phyloP scores from a whole-genome alignment of 2,113 vertebrate species.

The Centrocercus urophasianus region DNA sequence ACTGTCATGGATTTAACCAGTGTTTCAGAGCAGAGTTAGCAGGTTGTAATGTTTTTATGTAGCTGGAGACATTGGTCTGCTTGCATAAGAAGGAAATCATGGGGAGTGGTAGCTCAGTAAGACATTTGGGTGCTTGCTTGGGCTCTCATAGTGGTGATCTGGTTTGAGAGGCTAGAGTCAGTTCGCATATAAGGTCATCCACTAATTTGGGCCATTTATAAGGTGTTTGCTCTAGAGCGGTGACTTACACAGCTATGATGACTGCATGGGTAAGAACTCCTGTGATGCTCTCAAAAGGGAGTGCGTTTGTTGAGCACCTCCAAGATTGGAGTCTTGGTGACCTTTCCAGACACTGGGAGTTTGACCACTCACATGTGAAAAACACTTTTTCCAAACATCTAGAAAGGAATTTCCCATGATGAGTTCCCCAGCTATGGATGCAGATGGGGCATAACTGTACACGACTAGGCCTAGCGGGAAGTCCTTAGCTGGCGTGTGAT shows the following conservation, averaged over 20 bases:
- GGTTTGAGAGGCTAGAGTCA: not conserved
- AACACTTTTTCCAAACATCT: not conserved
- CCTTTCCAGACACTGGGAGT: not conserved
- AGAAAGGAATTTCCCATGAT: not conserved
- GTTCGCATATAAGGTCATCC: not conserved
- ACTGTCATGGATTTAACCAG: not conserved
- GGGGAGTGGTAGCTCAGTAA: not conserved
- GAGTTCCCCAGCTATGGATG: not conserved
- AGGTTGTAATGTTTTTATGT: not conserved
- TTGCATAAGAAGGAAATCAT: not conserved
- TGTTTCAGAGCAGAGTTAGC: not conserved
- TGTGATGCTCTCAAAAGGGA: not conserved
- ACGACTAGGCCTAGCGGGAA: not conserved
- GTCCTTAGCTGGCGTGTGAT: not conserved
- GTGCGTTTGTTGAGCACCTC: not conserved
- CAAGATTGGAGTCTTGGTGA: not conserved
- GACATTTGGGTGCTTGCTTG: not conserved
- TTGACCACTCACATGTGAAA: not conserved
- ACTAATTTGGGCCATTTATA: not conserved
- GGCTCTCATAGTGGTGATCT: not conserved
- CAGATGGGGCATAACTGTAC: not conserved
- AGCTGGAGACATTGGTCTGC: not conserved
- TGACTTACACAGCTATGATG: not conserved
- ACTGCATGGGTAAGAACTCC: not conserved
- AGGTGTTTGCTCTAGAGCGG: rapidly evolving